Evolutionary conservation across 2,113 vertebrate genomes (phyloP).

Genomic region (Dasyprocta punctata): DNA sequence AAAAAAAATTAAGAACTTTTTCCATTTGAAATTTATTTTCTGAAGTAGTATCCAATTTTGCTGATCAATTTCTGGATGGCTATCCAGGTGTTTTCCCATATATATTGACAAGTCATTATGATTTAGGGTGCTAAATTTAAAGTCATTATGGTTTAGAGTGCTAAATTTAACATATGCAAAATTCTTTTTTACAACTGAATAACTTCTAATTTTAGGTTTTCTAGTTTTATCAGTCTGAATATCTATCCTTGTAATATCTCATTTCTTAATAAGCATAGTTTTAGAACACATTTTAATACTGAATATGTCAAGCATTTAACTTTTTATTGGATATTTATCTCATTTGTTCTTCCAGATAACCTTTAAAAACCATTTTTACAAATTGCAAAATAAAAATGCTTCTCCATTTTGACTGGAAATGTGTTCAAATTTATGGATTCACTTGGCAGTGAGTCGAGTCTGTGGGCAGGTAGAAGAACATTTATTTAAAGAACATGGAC

Average conservation of each 20-base stretch:
- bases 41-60: neutral
- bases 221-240: neutral
- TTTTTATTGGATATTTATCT: constrained; percentile 21
- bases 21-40: neutral
- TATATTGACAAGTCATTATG: neutral
- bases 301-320: neutral
- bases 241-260: neutral
- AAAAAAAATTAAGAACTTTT: neutral
- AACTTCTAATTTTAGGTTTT: neutral
- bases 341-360: neutral
- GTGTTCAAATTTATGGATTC: neutral
- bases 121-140: neutral
- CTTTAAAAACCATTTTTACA: constrained; percentile 16
- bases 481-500: neutral
- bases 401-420: neutral
- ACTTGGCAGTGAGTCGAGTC: neutral
- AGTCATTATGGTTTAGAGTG: neutral
- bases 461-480: neutral
- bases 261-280: neutral
- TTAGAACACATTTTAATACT: neutral
- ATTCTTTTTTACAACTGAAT: neutral
- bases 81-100: neutral
- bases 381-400: neutral
- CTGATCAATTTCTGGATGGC: neutral
- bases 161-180: neutral